Conservation (phyloP, 2,113 vertebrate species). For the Tilapia sparmanii region DNA sequence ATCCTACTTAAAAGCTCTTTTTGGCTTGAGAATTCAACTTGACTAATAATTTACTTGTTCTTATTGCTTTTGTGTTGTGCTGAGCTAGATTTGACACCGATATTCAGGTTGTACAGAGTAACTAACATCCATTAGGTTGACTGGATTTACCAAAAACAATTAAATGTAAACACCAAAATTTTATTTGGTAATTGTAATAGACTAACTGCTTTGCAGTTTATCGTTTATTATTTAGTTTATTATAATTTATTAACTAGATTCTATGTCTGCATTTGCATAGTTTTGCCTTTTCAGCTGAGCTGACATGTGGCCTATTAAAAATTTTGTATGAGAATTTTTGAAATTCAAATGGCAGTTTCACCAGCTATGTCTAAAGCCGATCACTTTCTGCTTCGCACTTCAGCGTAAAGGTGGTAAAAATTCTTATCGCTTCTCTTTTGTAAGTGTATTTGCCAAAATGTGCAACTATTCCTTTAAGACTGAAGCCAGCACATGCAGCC, state of each 20-base stretch:
- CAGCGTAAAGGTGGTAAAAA: background rate
- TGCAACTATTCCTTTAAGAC: background rate
- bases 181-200: background rate
- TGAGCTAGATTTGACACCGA: background rate
- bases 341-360: background rate
- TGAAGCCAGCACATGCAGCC: background rate
- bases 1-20: background rate
- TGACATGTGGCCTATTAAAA: background rate
- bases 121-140: background rate
- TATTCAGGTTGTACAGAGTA: background rate
- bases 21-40: background rate
- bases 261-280: background rate
- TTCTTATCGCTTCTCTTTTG: background rate
- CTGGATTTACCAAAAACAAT: background rate
- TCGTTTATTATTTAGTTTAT: background rate
- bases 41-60: background rate
- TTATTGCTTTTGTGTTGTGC: background rate
- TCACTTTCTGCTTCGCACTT: background rate
- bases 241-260: background rate
- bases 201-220: background rate
- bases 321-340: background rate
- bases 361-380: background rate
- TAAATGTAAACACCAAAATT: background rate
- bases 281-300: background rate
- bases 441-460: background rate